These are phyloP conservation scores for Chaenocephalus aceratus DNA, from an alignment of 2,113 vertebrate genomes.

Conservation along the genomic window DNA sequence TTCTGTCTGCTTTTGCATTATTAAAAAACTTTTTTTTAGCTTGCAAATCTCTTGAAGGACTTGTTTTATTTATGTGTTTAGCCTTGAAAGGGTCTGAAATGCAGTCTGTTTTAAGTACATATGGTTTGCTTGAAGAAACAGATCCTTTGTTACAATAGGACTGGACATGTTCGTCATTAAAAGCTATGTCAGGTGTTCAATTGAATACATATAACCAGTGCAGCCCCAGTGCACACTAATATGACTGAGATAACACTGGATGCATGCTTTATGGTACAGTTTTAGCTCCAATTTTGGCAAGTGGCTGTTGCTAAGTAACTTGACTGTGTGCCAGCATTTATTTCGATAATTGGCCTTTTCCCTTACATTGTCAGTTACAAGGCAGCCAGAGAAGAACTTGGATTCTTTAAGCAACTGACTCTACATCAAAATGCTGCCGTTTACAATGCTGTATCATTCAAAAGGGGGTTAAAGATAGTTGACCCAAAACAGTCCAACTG, in stretches of 20 bases:
- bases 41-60: not conserved
- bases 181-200: not conserved
- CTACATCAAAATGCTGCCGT: not conserved
- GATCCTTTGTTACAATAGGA: not conserved
- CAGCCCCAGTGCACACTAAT: not conserved
- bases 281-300: not conserved
- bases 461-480: not conserved
- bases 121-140: not conserved
- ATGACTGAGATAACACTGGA: not conserved
- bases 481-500: too few species aligned
- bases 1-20: not conserved
- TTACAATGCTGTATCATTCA: not conserved
- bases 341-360: slow-evolving; percentile 16
- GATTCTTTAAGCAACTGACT: not conserved
- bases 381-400: not conserved
- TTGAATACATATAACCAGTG: not conserved
- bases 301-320: slow-evolving; percentile 25
- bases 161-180: not conserved
- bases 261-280: not conserved
- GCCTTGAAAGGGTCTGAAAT: not conserved
- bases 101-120: not conserved
- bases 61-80: not conserved
- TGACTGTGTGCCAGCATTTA: not conserved
- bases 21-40: slow-evolving; percentile 20
- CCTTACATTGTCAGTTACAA: not conserved